Evolutionary conservation across 1,140 invertebrate species (phyloP), one percentile per base, ranked within the genome.

Genomic region (Nomia melanderi): DNA sequence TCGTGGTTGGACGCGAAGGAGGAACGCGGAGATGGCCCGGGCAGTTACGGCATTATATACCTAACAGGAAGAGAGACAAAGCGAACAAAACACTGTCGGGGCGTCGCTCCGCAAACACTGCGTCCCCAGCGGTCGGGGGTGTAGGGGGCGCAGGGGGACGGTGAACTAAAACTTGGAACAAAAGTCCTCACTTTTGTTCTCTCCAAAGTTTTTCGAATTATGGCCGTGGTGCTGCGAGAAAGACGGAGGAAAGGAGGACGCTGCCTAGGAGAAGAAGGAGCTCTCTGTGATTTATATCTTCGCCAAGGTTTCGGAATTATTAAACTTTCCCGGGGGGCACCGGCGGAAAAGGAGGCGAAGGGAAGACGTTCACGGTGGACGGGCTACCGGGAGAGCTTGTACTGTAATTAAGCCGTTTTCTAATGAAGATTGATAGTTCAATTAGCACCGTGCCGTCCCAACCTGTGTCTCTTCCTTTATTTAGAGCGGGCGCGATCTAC

Each of bases 141-240:
- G 41, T n/a, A n/a, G 39, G n/a, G 50, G 23, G 33, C 3, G 17
- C 17, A 57, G 57, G 44, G 66, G 62, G 47, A 63, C 39, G 77
- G 77, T 67, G 85, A 86, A 87, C 87, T 90, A 88, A 86, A 90
- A 91, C 89, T 91, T 91, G 88, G 90, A 90, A 91, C 89, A 91
- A 91, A 91, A 91, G 90, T 91, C 88, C 85, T 87, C 82, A 91
- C 90, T 91, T 91, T 91, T 90, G 90, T 91, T 90, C 88, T 63
- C 71, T 77, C 84, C 73, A 91, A 91, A 91, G 90, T 90, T 91
- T 91, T 90, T 90, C 90, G 82, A 91, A 90, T 91, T 91, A 91
- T 90, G 86, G 87, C 86, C 85, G 82, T 70, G 79, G 83, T 14
- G 59, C 73, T 74, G 60, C 29, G 75, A 76, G 76, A 64, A 69